Conservation (phyloP, 2,113 vertebrate genomes). For the Dipodomys ordii region DNA sequence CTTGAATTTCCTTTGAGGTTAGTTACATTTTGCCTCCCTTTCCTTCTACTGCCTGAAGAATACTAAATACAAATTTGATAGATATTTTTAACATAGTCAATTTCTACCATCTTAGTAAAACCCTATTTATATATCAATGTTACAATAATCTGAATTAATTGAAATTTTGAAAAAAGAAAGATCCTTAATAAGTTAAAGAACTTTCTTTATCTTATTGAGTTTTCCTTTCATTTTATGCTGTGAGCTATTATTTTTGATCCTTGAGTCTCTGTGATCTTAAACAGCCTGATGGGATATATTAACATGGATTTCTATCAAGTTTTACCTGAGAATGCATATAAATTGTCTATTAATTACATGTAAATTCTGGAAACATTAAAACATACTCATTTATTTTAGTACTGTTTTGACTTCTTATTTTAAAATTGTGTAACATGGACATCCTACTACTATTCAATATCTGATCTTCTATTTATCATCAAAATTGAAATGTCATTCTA, state of each 20-base stretch:
- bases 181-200: background rate
- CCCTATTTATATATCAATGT: background rate
- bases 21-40: background rate
- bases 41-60: background rate
- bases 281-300: background rate
- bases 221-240: background rate
- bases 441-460: background rate
- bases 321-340: background rate
- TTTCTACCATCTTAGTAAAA: background rate
- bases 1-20: background rate
- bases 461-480: background rate
- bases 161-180: background rate
- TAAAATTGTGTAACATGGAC: slow-evolving; percentile 9
- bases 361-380: background rate
- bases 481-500: background rate
- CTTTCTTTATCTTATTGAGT: background rate
- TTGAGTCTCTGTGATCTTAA: background rate
- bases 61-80: background rate
- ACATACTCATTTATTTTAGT: slow-evolving; percentile 24
- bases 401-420: background rate
- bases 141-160: background rate
- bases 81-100: background rate
- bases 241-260: background rate
- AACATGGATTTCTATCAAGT: background rate
- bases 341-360: background rate